These are phyloP conservation scores for Lepeophtheirus salmonis DNA, from an alignment of 1,140 invertebrate genomes.

Conservation along the genomic window DNA sequence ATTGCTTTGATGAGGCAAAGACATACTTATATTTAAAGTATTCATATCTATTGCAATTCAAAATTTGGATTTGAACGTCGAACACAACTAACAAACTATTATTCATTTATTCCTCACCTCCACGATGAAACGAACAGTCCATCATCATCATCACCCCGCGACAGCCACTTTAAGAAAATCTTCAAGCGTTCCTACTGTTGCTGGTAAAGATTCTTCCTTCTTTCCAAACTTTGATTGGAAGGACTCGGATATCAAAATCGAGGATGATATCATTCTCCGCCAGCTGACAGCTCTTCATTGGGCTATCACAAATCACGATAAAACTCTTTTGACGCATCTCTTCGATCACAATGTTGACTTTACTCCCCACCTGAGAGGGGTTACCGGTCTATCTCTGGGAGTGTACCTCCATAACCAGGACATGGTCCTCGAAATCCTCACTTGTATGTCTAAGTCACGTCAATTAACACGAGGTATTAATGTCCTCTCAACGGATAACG, in stretches of 20 bases:
- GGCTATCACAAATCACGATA: conserved; percentile 1
- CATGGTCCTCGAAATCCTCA: not conserved
- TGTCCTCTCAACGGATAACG: conserved; percentile 7
- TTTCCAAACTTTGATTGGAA: too few relatives aligned
- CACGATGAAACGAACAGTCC: too few relatives aligned
- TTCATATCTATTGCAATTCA: too few relatives aligned
- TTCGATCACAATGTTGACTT: not conserved
- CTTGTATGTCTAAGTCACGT: not conserved
- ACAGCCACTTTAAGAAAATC: not conserved
- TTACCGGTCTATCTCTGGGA: not conserved
- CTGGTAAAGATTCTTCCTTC: too few relatives aligned
- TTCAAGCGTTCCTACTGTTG: not conserved
- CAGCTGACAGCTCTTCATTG: conserved; percentile 6
- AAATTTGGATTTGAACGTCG: too few relatives aligned
- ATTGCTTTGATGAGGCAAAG: too few relatives aligned
- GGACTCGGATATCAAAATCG: not conserved
- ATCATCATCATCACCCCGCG: too few relatives aligned
- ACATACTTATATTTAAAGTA: too few relatives aligned
- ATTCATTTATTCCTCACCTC: too few relatives aligned
- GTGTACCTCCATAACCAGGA: not conserved
- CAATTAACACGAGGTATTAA: conserved; percentile 6
- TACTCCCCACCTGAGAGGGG: conserved; percentile 9
- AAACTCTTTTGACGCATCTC: not conserved
- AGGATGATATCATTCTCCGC: not conserved
- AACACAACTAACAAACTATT: too few relatives aligned